Percentiles rank a stretch among this genome's conserved stretches.
Evolutionary conservation across 2,113 vertebrate species (phyloP).

Genomic region (Pterocles burchelli): DNA sequence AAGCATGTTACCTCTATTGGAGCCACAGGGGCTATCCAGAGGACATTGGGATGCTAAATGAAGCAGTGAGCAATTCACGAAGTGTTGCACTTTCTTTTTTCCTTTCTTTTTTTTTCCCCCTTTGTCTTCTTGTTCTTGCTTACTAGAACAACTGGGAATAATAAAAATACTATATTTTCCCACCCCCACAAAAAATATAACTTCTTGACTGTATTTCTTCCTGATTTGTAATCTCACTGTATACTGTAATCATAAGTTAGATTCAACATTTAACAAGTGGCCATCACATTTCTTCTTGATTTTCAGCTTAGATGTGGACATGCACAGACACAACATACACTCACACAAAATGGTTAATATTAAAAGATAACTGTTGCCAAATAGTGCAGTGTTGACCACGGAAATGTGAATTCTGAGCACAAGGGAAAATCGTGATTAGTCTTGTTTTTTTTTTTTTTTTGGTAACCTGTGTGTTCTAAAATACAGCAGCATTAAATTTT

Average conservation of each 20-base stretch:
- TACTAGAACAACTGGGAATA: neutral
- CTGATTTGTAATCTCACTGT: neutral
- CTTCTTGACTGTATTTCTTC: neutral
- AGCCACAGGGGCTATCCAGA: neutral
- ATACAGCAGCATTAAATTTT: neutral
- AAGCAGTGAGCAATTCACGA: neutral
- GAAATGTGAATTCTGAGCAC: neutral
- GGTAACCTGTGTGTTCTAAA: neutral
- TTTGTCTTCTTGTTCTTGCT: neutral
- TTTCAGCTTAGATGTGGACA: neutral
- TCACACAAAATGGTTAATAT: neutral
- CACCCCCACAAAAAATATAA: neutral
- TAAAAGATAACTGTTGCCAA: neutral
- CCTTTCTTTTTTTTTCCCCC: neutral
- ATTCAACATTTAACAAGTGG: neutral
- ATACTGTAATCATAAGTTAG: neutral
- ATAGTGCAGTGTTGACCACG: neutral
- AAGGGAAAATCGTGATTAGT: neutral
- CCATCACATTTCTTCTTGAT: neutral
- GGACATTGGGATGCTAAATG: neutral
- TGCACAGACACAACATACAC: neutral
- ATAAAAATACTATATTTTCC: neutral
- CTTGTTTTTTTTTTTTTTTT: neutral
- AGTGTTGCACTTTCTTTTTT: neutral
- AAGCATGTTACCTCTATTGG: neutral